Conservation (phyloP, 2,888 invertebrate species). For the Trachelus troglodyta region DNA sequence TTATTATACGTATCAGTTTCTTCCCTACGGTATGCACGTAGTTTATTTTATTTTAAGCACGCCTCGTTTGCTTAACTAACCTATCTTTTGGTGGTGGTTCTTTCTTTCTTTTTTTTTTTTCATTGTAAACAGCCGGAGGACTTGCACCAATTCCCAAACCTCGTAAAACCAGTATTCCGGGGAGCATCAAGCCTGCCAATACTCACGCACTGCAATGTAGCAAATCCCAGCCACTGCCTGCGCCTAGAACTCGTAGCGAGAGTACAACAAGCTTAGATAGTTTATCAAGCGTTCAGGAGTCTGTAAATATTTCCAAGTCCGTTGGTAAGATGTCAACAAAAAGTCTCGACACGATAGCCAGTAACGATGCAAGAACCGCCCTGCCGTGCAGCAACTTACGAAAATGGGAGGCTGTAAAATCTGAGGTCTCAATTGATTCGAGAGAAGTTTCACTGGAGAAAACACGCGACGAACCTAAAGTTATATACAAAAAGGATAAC, state of each 20-base stretch:
- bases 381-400: too few species aligned
- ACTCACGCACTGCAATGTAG: constrained; percentile 25
- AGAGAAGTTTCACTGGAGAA: too few species aligned
- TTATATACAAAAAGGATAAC: too few species aligned
- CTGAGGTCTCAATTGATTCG: too few species aligned
- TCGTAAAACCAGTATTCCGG: constrained; percentile 36
- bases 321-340: too few species aligned
- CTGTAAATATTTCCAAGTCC: not conserved
- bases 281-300: not conserved
- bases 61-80: constrained; percentile 18
- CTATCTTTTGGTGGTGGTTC: constrained; percentile 38
- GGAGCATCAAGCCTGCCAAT: constrained; percentile 16
- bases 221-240: constrained; percentile 20
- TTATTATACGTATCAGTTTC: not conserved
- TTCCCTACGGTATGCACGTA: constrained; percentile 26
- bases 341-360: too few species aligned
- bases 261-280: constrained; percentile 4
- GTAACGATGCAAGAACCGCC: too few species aligned
- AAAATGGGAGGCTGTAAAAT: too few species aligned
- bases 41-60: not conserved
- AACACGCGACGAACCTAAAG: too few species aligned
- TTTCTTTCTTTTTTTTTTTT: constrained; percentile 30
- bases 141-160: constrained; percentile 52
- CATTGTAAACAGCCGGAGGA: constrained; percentile 38
- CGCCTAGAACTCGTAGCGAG: constrained; percentile 18